Evolutionary conservation across 1,140 invertebrate genomes (phyloP).

Genomic region (Zophobas atratus): DNA sequence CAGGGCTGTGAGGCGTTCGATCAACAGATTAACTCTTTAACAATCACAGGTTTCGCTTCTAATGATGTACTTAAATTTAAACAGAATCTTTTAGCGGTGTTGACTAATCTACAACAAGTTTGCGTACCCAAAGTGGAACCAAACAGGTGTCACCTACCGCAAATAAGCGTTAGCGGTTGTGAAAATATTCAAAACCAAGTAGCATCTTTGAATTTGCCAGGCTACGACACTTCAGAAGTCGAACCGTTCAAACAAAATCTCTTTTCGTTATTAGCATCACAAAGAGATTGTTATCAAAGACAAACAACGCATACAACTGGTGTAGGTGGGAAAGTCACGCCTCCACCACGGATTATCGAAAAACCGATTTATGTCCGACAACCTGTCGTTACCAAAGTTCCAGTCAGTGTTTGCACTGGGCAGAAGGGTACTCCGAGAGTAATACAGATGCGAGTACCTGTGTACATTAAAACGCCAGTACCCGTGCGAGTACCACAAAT

Average conservation of each 20-base stretch:
- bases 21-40: too few species aligned
- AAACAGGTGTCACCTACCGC: constrained; percentile 1
- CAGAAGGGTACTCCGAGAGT: neutral
- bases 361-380: constrained; percentile 10
- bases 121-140: neutral
- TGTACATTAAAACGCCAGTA: constrained; percentile 8
- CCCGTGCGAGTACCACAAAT: constrained; percentile 3
- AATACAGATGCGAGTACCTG: neutral
- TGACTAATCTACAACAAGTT: neutral
- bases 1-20: too few species aligned
- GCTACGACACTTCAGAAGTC: neutral
- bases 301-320: neutral
- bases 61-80: neutral
- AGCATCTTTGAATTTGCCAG: constrained; percentile 3
- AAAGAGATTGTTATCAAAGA: neutral
- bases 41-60: neutral
- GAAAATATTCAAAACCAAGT: constrained; percentile 3
- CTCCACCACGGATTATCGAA: neutral
- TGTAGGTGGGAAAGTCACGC: neutral
- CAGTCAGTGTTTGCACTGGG: neutral
- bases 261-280: neutral
- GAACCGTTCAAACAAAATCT: constrained; percentile 6
- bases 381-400: constrained; percentile 12
- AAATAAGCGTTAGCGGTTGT: neutral
- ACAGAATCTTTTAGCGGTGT: neutral